These are phyloP conservation scores for Lota lota DNA, from an alignment of 2,113 vertebrate genomes.

Conservation along the genomic window DNA sequence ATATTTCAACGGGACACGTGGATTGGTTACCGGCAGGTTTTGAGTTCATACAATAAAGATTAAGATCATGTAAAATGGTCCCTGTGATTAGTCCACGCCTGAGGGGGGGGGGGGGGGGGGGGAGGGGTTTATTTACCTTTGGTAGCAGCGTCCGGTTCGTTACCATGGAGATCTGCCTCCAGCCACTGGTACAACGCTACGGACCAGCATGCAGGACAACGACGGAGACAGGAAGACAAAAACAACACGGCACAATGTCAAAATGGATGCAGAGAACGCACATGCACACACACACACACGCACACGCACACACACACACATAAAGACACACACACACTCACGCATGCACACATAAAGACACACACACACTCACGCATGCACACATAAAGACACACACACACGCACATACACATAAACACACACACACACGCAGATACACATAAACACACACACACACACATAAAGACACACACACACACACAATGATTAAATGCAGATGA, in stretches of 20 bases:
- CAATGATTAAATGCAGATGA: too few relatives aligned
- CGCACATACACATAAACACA: too few relatives aligned
- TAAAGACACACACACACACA: constrained; percentile 22
- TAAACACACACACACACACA: constrained; percentile 21
- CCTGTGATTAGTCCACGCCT: not conserved
- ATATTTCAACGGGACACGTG: too few relatives aligned
- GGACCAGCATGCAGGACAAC: constrained; percentile 70
- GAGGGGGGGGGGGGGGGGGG: not conserved
- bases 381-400: constrained; percentile 15
- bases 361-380: constrained; percentile 40
- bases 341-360: constrained; percentile 30
- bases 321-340: not conserved
- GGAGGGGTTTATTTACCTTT: constrained; percentile 77
- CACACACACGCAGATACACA: not conserved
- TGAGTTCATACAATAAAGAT: not conserved
- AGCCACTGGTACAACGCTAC: constrained; percentile 95
- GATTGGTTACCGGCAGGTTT: too few relatives aligned
- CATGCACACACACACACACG: constrained; percentile 25
- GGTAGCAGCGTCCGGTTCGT: constrained; percentile 79
- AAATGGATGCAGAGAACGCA: constrained; percentile 32
- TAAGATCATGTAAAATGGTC: not conserved
- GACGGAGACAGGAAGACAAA: constrained; percentile 37
- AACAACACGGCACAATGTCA: constrained; percentile 45
- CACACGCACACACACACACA: not conserved
- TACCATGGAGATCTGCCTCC: constrained; percentile 90